Conservation (phyloP, 2,888 invertebrate species). For the Escarpia spicata region DNA sequence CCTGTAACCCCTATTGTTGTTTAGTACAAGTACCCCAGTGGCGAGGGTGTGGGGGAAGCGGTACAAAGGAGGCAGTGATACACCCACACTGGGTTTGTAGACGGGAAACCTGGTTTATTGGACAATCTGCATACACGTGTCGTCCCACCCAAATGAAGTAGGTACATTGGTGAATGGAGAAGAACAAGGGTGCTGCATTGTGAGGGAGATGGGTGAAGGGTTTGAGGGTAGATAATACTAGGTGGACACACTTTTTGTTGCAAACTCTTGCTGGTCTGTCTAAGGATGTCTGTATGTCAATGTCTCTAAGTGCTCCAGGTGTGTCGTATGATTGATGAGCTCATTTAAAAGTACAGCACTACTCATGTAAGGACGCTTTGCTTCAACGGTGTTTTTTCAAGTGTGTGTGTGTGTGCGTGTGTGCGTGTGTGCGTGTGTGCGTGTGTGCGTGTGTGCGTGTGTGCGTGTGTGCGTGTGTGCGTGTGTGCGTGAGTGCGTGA, state of each 20-base stretch:
- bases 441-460: no score
- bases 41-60: neutral
- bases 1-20: neutral
- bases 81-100: neutral
- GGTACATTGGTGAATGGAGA: neutral
- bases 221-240: neutral
- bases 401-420: neutral
- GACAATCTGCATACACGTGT: neutral
- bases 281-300: neutral
- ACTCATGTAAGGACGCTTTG: neutral
- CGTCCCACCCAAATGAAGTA: neutral
- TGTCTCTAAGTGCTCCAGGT: neutral
- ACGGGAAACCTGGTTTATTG: neutral
- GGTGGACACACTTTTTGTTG: neutral
- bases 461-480: no score
- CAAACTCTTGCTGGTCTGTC: neutral
- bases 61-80: neutral
- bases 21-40: neutral
- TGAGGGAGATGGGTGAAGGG: neutral
- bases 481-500: no score
- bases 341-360: neutral
- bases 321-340: neutral
- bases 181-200: neutral
- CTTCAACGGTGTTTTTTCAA: neutral
- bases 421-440: no score